Evolutionary conservation across 2,113 vertebrate species (phyloP), one percentile per base, ranked within the genome.

Genomic region (Oryzias javanicus): DNA sequence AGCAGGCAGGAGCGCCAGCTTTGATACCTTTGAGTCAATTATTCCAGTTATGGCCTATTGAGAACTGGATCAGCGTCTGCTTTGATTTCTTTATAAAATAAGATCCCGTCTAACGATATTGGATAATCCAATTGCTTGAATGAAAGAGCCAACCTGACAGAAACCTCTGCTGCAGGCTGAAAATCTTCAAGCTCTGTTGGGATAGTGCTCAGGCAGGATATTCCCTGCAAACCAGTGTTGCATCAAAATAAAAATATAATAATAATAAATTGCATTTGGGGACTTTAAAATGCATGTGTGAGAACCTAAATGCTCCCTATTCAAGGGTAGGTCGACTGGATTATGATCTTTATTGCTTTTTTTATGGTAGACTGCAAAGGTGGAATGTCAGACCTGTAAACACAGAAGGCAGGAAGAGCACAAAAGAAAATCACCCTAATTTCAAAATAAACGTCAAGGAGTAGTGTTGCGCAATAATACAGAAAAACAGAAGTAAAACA

Each of bases 331-430:
- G 78, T 71, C 48, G 67, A 55, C 55, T 70, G 42, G 81, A 86
- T 85, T 80, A 49, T 64, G 61, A 88, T 81, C 75, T 86, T 74
- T 79, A 84, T 65, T 64, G 81, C 75, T 54, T 74, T 82, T n/a
- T 49, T 76, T 78, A 70, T 78, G 78, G 60, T 69, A 71, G 64
- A 72, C 72, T 80, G 87, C 81, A 82, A 87, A 82, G 69, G 75
- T 81, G 87, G 84, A 83, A 86, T 81, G 80, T 64, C 65, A 71
- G 74, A 83, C 78, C 67, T 80, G 82, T 81, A 83, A 81, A 85
- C 77, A 73, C 67, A 76, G 64, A 52, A 48, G 49, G 58, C 62
- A 82, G 58, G 56, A 70, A 73, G 73, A 62, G 42, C 52, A 46
- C 22, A 25, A 20, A 59, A 49, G 20, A 64, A n/a, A 60, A 74